Evolutionary conservation across 2,888 invertebrate genomes (phyloP), one percentile per base, ranked within the genome.

Genomic region (Drosophila diplacantha): DNA sequence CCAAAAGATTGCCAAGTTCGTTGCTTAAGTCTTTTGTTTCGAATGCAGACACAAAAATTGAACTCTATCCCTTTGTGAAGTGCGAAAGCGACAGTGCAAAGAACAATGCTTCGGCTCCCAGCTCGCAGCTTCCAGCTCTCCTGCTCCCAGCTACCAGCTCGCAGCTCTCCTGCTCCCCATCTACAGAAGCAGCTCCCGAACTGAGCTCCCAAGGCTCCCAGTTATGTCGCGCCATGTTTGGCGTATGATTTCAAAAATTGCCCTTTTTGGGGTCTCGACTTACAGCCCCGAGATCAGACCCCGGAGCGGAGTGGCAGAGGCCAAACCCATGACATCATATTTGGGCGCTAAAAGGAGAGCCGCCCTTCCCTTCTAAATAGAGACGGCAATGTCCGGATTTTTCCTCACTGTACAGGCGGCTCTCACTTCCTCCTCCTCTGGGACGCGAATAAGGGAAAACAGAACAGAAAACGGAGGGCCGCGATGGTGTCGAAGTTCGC

Each of bases 201-300:
- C 31, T 43, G 41, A 20, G 53, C 52, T 55, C 44, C 50, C 58
- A 58, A 57, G 63, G 61, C 35, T 35, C 50, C 61, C 85, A 83
- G 84, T 83, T 81, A 84, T 79, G 78, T 83, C 83, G 78, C 79
- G 83, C 85, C 85, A 84, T 84, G 79, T 78, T 84, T 84, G 85
- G 83, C 84, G 71, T 81, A 81, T 85, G 81, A 81, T 85, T 85
- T 85, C 84, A 85, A 85, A 81, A 81, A 84, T 82, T 85, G 80
- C 81, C 81, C 84, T 85, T 81, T 81, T 81, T 81, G 80, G 81
- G 85, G 85, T 85, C 75, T 85, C 81, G 81, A 75, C 80, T 81
- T 81, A 81, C 81, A 81, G 78, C 64, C 22, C 31, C 26, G 11
- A 63, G 59, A 50, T 26, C 37, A 52, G 37, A 46, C n/a, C 34